Evolutionary conservation across 1,140 invertebrate species (phyloP), one percentile per base, ranked within the genome.

Genomic region (Neodiprion pinetum): DNA sequence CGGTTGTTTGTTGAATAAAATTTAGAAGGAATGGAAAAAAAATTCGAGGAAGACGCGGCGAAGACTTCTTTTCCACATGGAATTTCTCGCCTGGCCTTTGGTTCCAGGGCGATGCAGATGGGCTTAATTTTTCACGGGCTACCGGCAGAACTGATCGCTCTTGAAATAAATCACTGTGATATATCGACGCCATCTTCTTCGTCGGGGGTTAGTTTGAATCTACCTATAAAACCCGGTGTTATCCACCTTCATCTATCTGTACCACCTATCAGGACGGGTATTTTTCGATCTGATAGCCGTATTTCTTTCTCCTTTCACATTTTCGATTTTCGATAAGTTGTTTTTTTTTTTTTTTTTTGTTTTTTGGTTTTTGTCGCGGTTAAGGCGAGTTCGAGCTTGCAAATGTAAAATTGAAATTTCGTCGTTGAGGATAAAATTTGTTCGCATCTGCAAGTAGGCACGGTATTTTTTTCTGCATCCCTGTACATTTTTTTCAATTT

Each of bases 71-170:
- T 40, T 40, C 2, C 28, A 40, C 28, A 40, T 40, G 2, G 28
- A 40, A 40, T 40, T 40, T 40, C 5, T 5, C 28, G 28, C 28
- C 28, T 40, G 28, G 28, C 28, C 28, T 40, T 40, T 40, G 5
- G 28, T 40, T 40, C 28, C 28, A 40, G 28, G 28, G 28, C 28
- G 28, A 40, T 40, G 28, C 28, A 40, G 28, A 61, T 48, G 70
- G 50, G 65, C 68, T 70, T 70, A 75, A 77, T 74, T 77, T 71
- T 77, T 77, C 69, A 75, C 50, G 70, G 48, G 50, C 68, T 40
- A 40, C 28, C 5, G 70, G 74, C 68, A 70, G 65, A 75, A 71
- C 48, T 70, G 74, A 75, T 77, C 73, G 70, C 61, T 47, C 47
- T 66, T 65, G 9, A 48, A 69, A 66, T 74, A 74, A 14, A 72